These are phyloP conservation scores for Danaus melanippus DNA, from an alignment of 1,140 invertebrate genomes.

Conservation along the genomic window DNA sequence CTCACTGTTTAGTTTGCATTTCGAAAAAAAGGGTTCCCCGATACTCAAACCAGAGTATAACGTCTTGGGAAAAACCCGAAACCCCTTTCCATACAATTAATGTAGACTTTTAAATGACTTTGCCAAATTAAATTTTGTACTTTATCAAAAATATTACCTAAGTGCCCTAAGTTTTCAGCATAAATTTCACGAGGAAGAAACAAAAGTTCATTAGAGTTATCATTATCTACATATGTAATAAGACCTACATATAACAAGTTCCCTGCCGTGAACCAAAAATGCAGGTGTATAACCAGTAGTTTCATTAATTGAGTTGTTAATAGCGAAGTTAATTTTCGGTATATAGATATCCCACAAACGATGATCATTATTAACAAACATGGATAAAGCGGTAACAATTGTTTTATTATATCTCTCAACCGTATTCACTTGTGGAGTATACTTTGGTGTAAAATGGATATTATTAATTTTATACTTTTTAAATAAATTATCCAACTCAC, in stretches of 20 bases:
- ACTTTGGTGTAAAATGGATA: constrained; percentile 34
- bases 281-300: too few species aligned
- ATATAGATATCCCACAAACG: too few species aligned
- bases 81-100: too few species aligned
- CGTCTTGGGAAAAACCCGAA: constrained; percentile 18
- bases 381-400: too few species aligned
- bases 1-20: constrained; percentile 14
- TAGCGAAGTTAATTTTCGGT: too few species aligned
- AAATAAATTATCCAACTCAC: too few species aligned
- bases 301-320: too few species aligned
- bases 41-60: constrained; percentile 8
- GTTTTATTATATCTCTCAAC: constrained; percentile 51
- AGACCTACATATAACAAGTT: constrained; percentile 13
- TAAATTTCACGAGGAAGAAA: constrained; percentile 18
- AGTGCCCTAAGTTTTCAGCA: constrained; percentile 16
- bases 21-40: constrained; percentile 13
- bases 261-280: too few species aligned
- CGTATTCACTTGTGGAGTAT: constrained; percentile 54
- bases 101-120: constrained; percentile 14
- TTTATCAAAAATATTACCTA: constrained; percentile 15
- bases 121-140: constrained; percentile 14
- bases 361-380: too few species aligned
- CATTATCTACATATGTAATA: constrained; percentile 16
- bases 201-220: constrained; percentile 5
- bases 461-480: too few species aligned